Percentiles rank a stretch among this genome's conserved stretches.
Conservation (phyloP, 2,888 invertebrate genomes). For the Morpho deidamia region DNA sequence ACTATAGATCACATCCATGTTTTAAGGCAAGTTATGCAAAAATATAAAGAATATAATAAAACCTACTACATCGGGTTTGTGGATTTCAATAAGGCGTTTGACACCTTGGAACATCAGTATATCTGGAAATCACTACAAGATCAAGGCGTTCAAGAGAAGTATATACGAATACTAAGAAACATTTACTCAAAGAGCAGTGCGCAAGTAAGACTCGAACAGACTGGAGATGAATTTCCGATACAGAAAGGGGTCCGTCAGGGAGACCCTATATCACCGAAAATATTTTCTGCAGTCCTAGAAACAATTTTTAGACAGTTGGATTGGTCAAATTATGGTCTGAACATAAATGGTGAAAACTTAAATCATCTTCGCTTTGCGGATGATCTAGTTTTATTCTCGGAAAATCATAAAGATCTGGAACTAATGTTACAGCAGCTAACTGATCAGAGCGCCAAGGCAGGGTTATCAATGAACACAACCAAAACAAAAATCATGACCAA, state of each 20-base stretch:
- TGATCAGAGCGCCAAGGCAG: too few relatives aligned
- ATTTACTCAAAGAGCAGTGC: slow-evolving; percentile 25
- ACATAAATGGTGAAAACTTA: neutral
- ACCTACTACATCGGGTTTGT: slow-evolving; percentile 22
- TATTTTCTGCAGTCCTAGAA: slow-evolving; percentile 10
- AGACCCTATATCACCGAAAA: slow-evolving; percentile 12
- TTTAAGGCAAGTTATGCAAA: slow-evolving; percentile 19
- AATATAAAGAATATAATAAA: slow-evolving; percentile 22
- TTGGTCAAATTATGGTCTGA: neutral
- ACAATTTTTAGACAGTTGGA: neutral
- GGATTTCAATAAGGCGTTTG: slow-evolving; percentile 28
- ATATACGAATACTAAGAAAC: slow-evolving; percentile 24
- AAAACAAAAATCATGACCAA: too few relatives aligned
- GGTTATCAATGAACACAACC: too few relatives aligned
- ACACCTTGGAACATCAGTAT: slow-evolving; percentile 18
- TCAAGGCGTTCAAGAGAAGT: slow-evolving; percentile 24
- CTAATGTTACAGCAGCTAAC: too few relatives aligned
- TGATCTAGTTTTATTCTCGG: neutral
- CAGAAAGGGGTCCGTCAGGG: slow-evolving; percentile 10
- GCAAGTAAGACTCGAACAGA: slow-evolving; percentile 21
- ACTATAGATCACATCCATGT: slow-evolving; percentile 9
- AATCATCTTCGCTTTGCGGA: neutral
- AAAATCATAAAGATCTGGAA: too few relatives aligned
- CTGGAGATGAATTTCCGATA: slow-evolving; percentile 17
- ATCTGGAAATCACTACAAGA: slow-evolving; percentile 23